Base-by-base conservation (phyloP, 1,140 invertebrate species). In the Drosophila ogumai region DNA sequence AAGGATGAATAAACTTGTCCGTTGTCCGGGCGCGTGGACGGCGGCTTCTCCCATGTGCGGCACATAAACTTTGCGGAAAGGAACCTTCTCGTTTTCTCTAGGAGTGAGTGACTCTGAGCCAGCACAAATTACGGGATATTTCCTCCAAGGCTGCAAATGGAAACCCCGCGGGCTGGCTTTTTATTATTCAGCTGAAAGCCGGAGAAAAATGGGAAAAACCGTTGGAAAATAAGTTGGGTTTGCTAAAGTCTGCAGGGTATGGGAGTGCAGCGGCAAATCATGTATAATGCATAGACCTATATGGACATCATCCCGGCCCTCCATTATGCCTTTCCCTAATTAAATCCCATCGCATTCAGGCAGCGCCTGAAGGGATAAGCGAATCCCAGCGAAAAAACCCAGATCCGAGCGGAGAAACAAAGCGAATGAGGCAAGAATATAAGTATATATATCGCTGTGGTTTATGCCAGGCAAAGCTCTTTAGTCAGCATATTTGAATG, bases 31-130 rank as follows among this genome's bases (percentile, higher is more conserved):
- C 25, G 44, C 22, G 5, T 49, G 31, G 41, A 54, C 66, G 66
- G 54, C 64, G 71, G 79, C 75, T 79, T 69, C 75, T 69, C 65
- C 78, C 72, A 81, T 73, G 71, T 74, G 76, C 72, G 67, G 63
- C 52, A 54, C 72, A 80, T 82, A 80, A 87, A 81, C 68, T 80
- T 72, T 71, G 40, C 49, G 36, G 50, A 76, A 76, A 55, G 36
- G 34, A 56, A 60, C 50, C 50, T 38, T 38, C 64, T 49, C 36
- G 17, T 40, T 36, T 46, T 10, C 31, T 41, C 25, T 31, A 72
- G 66, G 34, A 65, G 59, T 22, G 61, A 63, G 58, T 31, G 22
- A 55, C 65, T 49, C 40, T 57, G 65, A 44, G 43, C 7, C 66
- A 43, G 44, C 52, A 61, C 47, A 73, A 54, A 61, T 55, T 74